Percentiles rank a stretch among this genome's conserved stretches.
These are phyloP conservation scores for Eonycteris spelaea DNA, from an alignment of 2,113 vertebrate genomes.

Conservation along the genomic window DNA sequence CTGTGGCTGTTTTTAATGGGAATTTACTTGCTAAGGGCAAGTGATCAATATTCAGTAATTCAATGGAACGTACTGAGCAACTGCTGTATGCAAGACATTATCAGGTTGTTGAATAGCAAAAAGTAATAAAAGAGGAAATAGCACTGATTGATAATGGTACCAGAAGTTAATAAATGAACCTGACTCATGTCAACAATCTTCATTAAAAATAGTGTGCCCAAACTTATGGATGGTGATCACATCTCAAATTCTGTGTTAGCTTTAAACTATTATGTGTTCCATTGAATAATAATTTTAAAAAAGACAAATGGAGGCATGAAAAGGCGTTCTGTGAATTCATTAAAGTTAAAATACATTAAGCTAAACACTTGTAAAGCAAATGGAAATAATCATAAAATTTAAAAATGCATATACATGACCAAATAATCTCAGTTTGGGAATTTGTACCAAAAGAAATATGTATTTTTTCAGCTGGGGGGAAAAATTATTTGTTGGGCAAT, in stretches of 20 bases:
- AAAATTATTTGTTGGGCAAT: neutral
- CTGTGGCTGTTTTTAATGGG: neutral
- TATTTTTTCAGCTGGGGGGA: neutral
- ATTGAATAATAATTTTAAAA: neutral
- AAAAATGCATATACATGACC: neutral
- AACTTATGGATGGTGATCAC: neutral
- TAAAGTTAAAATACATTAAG: neutral
- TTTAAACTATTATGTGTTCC: neutral
- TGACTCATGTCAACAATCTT: neutral
- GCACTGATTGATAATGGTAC: neutral
- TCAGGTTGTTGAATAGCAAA: neutral
- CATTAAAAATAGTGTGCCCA: neutral
- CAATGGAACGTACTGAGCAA: neutral
- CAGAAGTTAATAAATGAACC: neutral
- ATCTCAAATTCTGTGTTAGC: neutral
- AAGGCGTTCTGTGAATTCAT: neutral
- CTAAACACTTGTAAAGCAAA: neutral
- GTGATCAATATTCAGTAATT: neutral
- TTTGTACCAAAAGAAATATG: neutral
- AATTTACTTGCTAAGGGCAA: neutral
- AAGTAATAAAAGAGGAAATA: slow-evolving; percentile 15
- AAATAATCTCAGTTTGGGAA: neutral
- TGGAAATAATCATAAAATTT: neutral
- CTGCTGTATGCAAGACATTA: neutral
- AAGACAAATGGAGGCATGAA: neutral